phyloP scores from a whole-genome alignment of 2,113 vertebrate genomes.

The Pimephales promelas region DNA sequence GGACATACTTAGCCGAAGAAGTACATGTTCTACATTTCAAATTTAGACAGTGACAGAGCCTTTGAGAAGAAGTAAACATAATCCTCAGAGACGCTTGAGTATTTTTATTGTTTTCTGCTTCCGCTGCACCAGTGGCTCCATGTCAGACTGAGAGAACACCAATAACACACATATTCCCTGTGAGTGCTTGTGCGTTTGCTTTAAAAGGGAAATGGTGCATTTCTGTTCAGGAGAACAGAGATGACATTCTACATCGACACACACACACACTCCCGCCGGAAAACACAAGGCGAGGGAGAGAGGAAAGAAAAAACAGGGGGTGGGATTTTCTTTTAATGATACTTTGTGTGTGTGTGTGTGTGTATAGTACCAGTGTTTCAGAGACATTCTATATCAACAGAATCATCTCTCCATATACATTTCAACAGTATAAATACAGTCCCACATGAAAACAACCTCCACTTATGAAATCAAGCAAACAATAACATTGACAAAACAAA shows the following conservation, averaged over 20 bases:
- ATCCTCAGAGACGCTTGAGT: background rate
- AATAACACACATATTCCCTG: constrained; percentile 41
- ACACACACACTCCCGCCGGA: background rate
- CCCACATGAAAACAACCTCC: constrained; percentile 52
- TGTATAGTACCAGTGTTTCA: constrained; percentile 26
- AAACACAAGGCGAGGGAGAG: constrained; percentile 1
- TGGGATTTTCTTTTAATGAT: constrained; percentile 18
- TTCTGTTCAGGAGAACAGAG: constrained; percentile 36
- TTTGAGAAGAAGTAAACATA: background rate
- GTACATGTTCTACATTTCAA: background rate
- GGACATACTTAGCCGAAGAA: background rate
- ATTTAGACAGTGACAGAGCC: constrained; percentile 3
- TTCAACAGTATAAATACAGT: constrained; percentile 55
- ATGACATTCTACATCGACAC: constrained; percentile 11
- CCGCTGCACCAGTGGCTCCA: background rate
- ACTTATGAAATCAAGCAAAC: background rate
- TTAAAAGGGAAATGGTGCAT: constrained; percentile 38
- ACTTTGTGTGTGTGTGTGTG: background rate
- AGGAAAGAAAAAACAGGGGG: background rate
- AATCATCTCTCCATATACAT: constrained; percentile 21
- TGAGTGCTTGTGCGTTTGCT: constrained; percentile 53
- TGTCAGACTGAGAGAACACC: constrained; percentile 35
- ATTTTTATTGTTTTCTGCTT: constrained; percentile 38
- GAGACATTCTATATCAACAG: constrained; percentile 16
- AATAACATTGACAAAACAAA: constrained; percentile 36